These are phyloP conservation scores for Drosophila sp. DNA, from an alignment of 1,140 invertebrate species.

Conservation along the genomic window DNA sequence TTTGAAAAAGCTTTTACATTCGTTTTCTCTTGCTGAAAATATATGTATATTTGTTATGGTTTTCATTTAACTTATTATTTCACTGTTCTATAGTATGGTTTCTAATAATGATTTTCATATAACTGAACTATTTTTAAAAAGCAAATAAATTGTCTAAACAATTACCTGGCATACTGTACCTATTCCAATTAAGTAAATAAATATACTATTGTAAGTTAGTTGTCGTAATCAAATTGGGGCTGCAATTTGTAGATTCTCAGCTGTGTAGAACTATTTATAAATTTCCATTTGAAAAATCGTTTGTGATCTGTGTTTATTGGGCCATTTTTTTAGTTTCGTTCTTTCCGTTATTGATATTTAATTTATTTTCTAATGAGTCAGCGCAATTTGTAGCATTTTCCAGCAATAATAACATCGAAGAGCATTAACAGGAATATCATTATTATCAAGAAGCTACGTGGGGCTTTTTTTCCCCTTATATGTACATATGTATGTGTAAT, in stretches of 20 bases:
- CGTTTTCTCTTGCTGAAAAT: no score
- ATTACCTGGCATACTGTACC: not conserved
- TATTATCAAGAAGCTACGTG: conserved; percentile 24
- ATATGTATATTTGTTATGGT: no score
- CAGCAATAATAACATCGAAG: conserved; percentile 19
- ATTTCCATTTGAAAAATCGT: conserved; percentile 12
- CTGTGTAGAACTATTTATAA: conserved; percentile 26
- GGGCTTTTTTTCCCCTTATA: conserved; percentile 7
- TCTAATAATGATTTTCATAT: no score
- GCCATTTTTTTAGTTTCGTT: no score
- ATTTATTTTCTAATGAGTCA: conserved; percentile 13
- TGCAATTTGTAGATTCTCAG: not conserved
- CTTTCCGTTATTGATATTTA: not conserved
- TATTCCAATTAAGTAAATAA: conserved; percentile 4
- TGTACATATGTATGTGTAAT: conserved; percentile 16
- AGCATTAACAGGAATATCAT: conserved; percentile 29
- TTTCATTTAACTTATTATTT: no score
- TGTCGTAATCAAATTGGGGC: not conserved
- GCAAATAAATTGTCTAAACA: not conserved
- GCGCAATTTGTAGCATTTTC: conserved; percentile 30
- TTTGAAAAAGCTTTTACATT: no score
- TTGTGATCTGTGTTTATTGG: conserved; percentile 10
- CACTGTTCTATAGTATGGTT: no score
- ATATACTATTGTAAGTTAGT: conserved; percentile 14
- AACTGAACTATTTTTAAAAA: no score